phyloP scores from a whole-genome alignment of 2,888 invertebrate species.

The Rambutsinella grinnellia region DNA sequence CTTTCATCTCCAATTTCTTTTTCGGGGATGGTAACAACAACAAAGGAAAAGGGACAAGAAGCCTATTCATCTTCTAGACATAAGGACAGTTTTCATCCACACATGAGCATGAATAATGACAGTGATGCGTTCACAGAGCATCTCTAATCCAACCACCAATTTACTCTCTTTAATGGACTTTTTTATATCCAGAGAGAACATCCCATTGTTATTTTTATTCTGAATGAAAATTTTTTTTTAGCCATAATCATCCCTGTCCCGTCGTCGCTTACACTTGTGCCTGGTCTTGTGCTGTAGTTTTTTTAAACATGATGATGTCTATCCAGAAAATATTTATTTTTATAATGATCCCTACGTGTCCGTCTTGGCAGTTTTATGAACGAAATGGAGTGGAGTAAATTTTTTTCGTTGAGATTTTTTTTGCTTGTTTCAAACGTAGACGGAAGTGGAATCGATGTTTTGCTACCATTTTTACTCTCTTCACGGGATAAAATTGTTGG shows the following conservation, averaged over 20 bases:
- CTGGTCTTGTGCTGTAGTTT: not conserved
- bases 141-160: not conserved
- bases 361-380: not conserved
- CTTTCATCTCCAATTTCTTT: too few species aligned
- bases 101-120: not conserved
- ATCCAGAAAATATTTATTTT: not conserved
- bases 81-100: too few species aligned
- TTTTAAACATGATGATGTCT: not conserved
- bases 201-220: not conserved
- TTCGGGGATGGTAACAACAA: too few species aligned
- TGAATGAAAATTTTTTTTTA: not conserved
- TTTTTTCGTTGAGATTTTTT: not conserved
- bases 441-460: slow-evolving; percentile 66
- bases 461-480: slow-evolving; percentile 55
- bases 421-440: slow-evolving; percentile 25
- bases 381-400: not conserved
- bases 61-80: too few species aligned
- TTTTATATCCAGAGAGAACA: not conserved
- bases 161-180: not conserved
- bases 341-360: not conserved
- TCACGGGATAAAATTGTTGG: slow-evolving; percentile 63
- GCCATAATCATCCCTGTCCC: not conserved
- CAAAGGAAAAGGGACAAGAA: too few species aligned
- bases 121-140: not conserved
- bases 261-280: not conserved